Base-by-base conservation (phyloP, 2,888 invertebrate species). In the Phlogophora meticulosa region DNA sequence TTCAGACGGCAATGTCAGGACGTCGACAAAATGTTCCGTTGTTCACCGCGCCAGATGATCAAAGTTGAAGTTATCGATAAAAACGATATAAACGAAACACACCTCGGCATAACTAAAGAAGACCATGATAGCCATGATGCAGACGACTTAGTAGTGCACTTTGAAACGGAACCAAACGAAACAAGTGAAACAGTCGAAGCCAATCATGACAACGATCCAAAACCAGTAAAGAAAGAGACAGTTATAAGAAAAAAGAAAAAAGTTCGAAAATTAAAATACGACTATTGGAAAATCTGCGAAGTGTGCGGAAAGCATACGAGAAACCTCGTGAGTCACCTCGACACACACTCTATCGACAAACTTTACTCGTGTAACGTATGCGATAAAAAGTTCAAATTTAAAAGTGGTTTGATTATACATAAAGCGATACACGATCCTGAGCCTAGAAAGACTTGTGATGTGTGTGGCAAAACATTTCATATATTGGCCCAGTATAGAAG, bases 391-490 rank as follows among this genome's bases (percentile, higher is more conserved):
- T 96, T 96, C 59, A 95, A 95, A 72, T 95, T 94, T 71, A 95
- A 93, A 78, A 94, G 94, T 78, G 94, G 95, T 4, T 78, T 96
- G 67, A 85, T 93, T 7, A 90, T 95, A 58, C 96, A 96, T 81
- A 91, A 91, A 77, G 92, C 94, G 1, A 85, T 92, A 0, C 96
- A 96, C 82, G 88, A 94, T 24, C 91, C 94, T 9, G 94, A 92
- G 60, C 95, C 96, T 58, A 90, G 90, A 79, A 96, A 96, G 76
- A 95, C 94, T 0, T 96, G 96, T 74, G 95, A 96, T 57, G 91
- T 94, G 10, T 94, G 96, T 83, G 96, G 96, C 2, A 96, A 96
- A 76, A 93, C 94, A 1, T 96, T 96, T 81, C 95, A 95, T 71
- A 91, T 96, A 17, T 80, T 95, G 52, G 93, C 95, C 5, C 95